Base-by-base conservation (phyloP, 1,140 invertebrate genomes). In the Drosophila pallidifrons region DNA sequence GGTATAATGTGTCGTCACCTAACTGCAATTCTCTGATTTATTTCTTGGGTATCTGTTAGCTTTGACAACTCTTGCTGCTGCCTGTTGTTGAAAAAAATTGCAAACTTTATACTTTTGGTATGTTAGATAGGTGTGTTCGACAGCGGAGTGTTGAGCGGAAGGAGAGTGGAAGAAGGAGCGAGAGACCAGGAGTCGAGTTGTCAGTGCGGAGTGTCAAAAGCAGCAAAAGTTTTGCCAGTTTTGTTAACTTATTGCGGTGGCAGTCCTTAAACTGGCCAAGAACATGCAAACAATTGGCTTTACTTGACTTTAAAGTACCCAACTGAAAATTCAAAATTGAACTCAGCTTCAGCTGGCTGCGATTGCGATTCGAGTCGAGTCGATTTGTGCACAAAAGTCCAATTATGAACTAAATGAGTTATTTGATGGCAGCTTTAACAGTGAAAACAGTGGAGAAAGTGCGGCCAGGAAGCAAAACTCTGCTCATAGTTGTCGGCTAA, bases 401-500 rank as follows among this genome's bases (percentile, higher is more conserved):
- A 58, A 65, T 65, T 52, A 66, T 20, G 28, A 32, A 5, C 38
- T 30, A 66, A 54, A 66, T 66, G 61, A 54, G 51, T 54, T 54
- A 54, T 51, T 72, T 58, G 15, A 55, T 15, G 55, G 20, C 45
- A 41, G 35, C 5, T 51, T 43, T 45, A 10, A 65, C 16, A 5
- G 61, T 8, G 30, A 6, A 32, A 32, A 25, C 20, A 25, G 30
- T 32, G 35, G 20, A 25, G 20, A 25, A 25, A 25, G 3, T 35
- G 2, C 5, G 5, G 45, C 15, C 15, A 38, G 45, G 28, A 54
- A 20, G 28, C 32, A 25, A 59, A 54, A 13, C 16, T 49, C 13
- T 68, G 47, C 51, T 43, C 55, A 55, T 75, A 75, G 59, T 63
- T 70, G 73, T 30, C 47, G 47, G 74, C 85, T 88, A 88, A 88